Conservation (phyloP, 2,888 invertebrate species). For the Latrodectus elegans region DNA sequence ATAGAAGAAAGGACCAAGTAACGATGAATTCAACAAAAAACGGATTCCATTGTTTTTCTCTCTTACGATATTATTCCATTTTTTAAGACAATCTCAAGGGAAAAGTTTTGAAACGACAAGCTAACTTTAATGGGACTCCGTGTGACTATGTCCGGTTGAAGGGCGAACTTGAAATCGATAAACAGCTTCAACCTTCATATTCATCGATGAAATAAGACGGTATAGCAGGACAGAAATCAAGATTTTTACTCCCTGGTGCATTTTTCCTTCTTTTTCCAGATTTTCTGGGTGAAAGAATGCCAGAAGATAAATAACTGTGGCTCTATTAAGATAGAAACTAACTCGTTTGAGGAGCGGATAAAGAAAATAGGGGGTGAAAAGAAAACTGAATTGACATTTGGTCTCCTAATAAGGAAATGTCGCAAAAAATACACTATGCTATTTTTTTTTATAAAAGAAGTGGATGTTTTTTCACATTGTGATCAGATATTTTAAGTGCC, state of each 20-base stretch:
- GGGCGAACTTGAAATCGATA: constrained; percentile 2
- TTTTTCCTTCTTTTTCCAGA: background rate
- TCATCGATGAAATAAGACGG: background rate
- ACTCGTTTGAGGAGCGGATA: background rate
- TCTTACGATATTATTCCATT: too few relatives aligned
- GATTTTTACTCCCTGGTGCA: too few relatives aligned
- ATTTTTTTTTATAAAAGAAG: too few relatives aligned
- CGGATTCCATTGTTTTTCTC: too few relatives aligned
- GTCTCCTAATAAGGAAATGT: too few relatives aligned
- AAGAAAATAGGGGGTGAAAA: background rate
- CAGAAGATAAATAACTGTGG: background rate
- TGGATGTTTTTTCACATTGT: too few relatives aligned
- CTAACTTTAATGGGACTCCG: background rate
- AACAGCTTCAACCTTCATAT: background rate
- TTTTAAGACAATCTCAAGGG: background rate
- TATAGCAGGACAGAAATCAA: too few relatives aligned
- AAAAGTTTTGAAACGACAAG: background rate
- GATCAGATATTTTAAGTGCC: too few relatives aligned
- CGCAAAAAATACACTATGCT: too few relatives aligned
- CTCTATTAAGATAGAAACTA: constrained; percentile 5
- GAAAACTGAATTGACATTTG: too few relatives aligned
- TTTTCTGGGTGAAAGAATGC: background rate
- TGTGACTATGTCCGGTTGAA: background rate
- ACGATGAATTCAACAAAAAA: too few relatives aligned
- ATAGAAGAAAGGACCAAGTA: too few relatives aligned